These are phyloP conservation scores for Chrysolina oricalcia DNA, from an alignment of 2,888 invertebrate species.

Conservation along the genomic window DNA sequence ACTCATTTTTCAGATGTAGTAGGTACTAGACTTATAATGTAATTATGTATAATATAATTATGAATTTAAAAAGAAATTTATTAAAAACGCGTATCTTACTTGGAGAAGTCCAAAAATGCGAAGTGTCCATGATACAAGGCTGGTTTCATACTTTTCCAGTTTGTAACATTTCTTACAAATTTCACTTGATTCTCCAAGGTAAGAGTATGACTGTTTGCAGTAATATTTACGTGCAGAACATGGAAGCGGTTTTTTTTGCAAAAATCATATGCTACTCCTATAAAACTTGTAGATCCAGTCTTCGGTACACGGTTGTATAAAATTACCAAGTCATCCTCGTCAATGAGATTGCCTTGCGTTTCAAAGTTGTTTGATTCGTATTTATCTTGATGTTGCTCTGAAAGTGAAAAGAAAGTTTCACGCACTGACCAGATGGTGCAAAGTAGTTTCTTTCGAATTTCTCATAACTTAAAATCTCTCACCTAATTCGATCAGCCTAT, in stretches of 20 bases:
- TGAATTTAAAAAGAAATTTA: neutral
- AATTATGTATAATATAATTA: too few species aligned
- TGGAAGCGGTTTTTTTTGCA: constrained; percentile 87
- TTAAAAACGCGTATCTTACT: constrained; percentile 75
- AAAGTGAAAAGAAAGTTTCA: constrained; percentile 30
- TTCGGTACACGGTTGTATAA: constrained; percentile 98
- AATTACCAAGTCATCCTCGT: constrained; percentile 83
- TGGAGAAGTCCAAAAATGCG: constrained; percentile 95
- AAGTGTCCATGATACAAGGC: constrained; percentile 98
- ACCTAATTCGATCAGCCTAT: constrained; percentile 60
- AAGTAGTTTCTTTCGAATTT: too few species aligned
- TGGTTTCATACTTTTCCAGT: constrained; percentile 92
- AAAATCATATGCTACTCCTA: constrained; percentile 91
- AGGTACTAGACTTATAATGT: too few species aligned
- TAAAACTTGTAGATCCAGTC: constrained; percentile 97
- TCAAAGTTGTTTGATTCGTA: constrained; percentile 31
- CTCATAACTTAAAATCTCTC: constrained; percentile 21
- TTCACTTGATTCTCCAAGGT: constrained; percentile 92
- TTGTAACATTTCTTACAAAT: constrained; percentile 92
- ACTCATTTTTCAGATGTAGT: too few species aligned
- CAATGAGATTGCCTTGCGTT: constrained; percentile 46
- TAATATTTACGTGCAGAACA: constrained; percentile 95
- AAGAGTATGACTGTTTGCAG: constrained; percentile 96
- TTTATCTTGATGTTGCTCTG: constrained; percentile 51
- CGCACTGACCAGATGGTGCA: too few species aligned